Evolutionary conservation across 2,888 invertebrate species (phyloP), one percentile per base, ranked within the genome.

Genomic region (Dicyrtomina minuta): DNA sequence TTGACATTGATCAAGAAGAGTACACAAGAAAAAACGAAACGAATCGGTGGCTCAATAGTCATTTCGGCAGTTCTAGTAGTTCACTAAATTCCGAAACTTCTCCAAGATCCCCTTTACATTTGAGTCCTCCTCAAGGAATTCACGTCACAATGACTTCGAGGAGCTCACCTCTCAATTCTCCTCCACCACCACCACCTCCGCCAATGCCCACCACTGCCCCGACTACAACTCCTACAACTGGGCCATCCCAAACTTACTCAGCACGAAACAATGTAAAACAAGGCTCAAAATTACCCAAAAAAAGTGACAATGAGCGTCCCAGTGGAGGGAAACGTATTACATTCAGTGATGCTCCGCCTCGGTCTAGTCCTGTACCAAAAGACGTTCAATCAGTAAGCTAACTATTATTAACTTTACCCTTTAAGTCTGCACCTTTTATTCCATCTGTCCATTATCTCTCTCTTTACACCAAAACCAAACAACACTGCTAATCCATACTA

Each of bases 1-100:
- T 92, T 73, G 92, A 93, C 82, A 89, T 92, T 79, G 92, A 92
- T 80, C 88, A 91, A 79, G 93, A 93, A 81, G 93, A 93, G 82
- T 91, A 92, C 81, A 92, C 92, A 6, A 87, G 93, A 71, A 93
- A 93, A 82, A 89, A 90, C 75, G 93, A 93, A 84, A 93, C 93
- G 0, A 92, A 91, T 74, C 92, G 92, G 83, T 93, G 93, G 93
- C 85, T 93, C 66, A 93, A 93, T 80, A 90, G 90, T 80, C 93
- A 94, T 81, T 93, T 94, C 80, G 93, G 93, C 67, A 78, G 78
- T 70, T 78, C 78, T 22, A 78, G 77, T 70, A 78, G 78, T 60
- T 78, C 78, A 43, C 59, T 78, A 39, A 78, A 75, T 65, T 76
- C 76, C 5, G 78, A 78, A 59, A 66, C 71, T 3, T 76, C 76